Conservation (phyloP, 2,113 vertebrate genomes). For the Dasyornis broadbenti region DNA sequence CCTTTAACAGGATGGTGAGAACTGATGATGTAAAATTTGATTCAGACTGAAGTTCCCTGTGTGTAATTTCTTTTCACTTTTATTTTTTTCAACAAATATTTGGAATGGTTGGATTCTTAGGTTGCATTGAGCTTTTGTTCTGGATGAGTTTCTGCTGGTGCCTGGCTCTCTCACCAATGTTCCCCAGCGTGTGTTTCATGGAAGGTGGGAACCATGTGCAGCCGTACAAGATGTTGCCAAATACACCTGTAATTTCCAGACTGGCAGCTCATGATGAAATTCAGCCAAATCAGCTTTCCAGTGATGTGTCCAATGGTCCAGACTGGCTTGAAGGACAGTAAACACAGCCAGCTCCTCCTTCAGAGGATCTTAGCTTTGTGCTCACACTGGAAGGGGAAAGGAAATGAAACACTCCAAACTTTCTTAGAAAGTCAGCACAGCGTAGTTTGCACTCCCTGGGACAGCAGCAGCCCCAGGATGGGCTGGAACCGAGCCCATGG, state of each 20-base stretch:
- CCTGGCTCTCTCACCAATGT: background rate
- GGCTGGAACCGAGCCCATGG: fast-evolving
- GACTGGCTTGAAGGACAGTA: background rate
- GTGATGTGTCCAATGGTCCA: background rate
- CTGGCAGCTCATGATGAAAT: background rate
- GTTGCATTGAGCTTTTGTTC: background rate
- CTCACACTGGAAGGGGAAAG: background rate
- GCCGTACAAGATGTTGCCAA: background rate
- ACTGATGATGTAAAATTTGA: background rate
- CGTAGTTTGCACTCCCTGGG: background rate
- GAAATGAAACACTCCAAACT: background rate
- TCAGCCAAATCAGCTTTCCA: background rate
- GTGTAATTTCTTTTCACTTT: background rate
- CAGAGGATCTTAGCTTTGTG: background rate
- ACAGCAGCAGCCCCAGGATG: background rate
- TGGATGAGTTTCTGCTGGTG: background rate
- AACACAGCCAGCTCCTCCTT: background rate
- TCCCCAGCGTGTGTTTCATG: background rate
- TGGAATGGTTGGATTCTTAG: background rate
- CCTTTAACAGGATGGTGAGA: background rate
- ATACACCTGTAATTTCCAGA: background rate
- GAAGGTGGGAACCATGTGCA: background rate
- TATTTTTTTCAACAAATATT: background rate
- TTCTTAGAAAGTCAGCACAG: background rate
- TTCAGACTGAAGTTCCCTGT: background rate